A percentile compares a stretch with the other conserved stretches of the same genome.
These are phyloP conservation scores for Scaptodrosophila lebanonensis DNA, from an alignment of 1,140 invertebrate species.

Conservation along the genomic window DNA sequence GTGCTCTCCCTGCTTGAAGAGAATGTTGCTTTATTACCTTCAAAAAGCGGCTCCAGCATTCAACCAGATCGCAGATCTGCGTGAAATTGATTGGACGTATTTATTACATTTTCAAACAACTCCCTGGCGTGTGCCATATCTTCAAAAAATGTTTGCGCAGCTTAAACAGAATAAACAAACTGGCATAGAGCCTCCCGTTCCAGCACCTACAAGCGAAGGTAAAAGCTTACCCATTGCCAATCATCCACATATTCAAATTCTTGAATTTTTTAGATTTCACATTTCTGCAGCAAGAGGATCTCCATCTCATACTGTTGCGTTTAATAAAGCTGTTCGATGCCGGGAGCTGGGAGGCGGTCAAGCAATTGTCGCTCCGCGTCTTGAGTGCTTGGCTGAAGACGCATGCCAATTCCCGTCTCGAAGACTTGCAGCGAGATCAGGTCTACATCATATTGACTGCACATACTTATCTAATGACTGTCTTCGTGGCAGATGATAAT, in stretches of 20 bases:
- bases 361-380: constrained; percentile 55
- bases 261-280: constrained; percentile 31
- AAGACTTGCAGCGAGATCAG: constrained; percentile 15
- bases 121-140: constrained; percentile 55
- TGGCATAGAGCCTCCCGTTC: constrained; percentile 51
- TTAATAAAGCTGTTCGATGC: constrained; percentile 61
- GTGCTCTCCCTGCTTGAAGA: constrained; percentile 35
- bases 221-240: neutral
- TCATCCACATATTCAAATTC: neutral
- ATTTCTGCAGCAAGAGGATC: constrained; percentile 42
- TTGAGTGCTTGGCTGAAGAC: constrained; percentile 58
- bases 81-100: constrained; percentile 58
- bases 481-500: constrained; percentile 60
- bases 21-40: constrained; percentile 41
- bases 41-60: constrained; percentile 26
- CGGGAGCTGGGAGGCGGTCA: constrained; percentile 59
- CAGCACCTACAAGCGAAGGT: constrained; percentile 48
- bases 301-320: constrained; percentile 49
- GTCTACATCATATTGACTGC: constrained; percentile 39
- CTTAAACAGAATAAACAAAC: constrained; percentile 40
- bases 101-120: constrained; percentile 34
- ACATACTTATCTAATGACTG: constrained; percentile 58
- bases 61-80: constrained; percentile 30
- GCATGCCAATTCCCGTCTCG: neutral
- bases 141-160: constrained; percentile 41